Evolutionary conservation across 2,888 invertebrate genomes (phyloP), one percentile per base, ranked within the genome.

Genomic region (Bellardia bayeri): DNA sequence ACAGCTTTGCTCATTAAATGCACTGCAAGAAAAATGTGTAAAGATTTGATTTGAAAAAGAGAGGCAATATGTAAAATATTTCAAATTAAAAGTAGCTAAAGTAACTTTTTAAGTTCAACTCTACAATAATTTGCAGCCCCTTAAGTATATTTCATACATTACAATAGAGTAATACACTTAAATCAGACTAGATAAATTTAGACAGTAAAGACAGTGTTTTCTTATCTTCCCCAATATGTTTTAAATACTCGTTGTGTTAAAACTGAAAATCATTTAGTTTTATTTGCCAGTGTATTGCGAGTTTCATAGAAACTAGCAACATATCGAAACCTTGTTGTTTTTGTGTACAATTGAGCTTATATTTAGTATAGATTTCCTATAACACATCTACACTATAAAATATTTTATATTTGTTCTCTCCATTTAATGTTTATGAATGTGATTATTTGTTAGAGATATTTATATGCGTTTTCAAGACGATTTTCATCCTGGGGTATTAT

Each of bases 391-490:
- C 37, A 33, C 63, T 72, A 80, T 64, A 78, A 83, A 74, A 42
- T 68, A 61, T 82, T 82, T 82, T 76, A 75, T 75, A 64, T 64
- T 75, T 71, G 79, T 83, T 79, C 64, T 85, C 63, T 82, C 85
- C 68, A 79, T 82, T 85, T 82, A 85, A 82, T 85, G 87, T 87
- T 87, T 87, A 85, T 87, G 82, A 85, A 87, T 87, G 87, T 82
- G 87, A 87, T 87, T 87, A 87, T 87, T 87, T 87, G 85, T 82
- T 75, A 64, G 85, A 87, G 85, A 87, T 85, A 87, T 87, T 87
- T 87, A 87, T 87, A 82, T 87, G 82, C 74, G 85, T 85, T 75
- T 69, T 74, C 82, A 64, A 87, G 82, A 87, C 85, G 85, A 82
- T 78, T 85, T 87, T 85, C 79, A 85, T 87, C 79, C 79, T 37